These are phyloP conservation scores for Dinomys branickii DNA, from an alignment of 2,113 vertebrate genomes.

Conservation along the genomic window DNA sequence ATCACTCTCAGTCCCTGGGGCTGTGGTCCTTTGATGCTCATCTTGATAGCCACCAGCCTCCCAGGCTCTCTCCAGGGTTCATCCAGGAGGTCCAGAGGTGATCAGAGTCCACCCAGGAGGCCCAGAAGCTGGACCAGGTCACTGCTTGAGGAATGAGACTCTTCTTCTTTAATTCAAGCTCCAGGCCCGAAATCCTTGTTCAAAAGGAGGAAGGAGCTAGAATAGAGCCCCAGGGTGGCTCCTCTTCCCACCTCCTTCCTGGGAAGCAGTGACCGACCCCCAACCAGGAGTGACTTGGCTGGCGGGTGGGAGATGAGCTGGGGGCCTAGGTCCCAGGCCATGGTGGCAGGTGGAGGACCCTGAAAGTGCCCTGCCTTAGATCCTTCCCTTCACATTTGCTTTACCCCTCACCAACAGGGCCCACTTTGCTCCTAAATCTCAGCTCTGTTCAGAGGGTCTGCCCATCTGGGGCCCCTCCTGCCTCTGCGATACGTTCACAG, in stretches of 20 bases:
- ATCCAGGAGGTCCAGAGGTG: background rate
- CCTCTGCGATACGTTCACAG: too few relatives aligned
- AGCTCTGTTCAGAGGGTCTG: background rate
- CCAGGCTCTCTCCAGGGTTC: background rate
- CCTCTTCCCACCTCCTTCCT: background rate
- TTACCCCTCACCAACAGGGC: background rate
- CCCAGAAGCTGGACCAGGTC: background rate
- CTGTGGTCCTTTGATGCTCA: background rate
- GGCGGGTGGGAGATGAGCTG: background rate
- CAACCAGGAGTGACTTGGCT: too few relatives aligned
- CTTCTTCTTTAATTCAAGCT: background rate
- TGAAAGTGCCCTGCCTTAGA: background rate
- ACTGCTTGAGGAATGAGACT: background rate
- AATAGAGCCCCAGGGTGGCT: background rate
- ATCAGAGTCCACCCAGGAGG: background rate
- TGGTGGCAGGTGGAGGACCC: background rate
- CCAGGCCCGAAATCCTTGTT: background rate
- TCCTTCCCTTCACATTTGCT: background rate
- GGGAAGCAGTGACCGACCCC: background rate
- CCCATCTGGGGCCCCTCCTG: too few relatives aligned
- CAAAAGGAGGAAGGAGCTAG: background rate
- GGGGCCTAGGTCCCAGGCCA: fast-evolving
- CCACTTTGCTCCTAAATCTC: background rate
- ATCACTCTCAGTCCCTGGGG: fast-evolving
- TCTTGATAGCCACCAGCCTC: background rate